phyloP scores from a whole-genome alignment of 2,113 vertebrate genomes.

The Melanostigma gelatinosum region DNA sequence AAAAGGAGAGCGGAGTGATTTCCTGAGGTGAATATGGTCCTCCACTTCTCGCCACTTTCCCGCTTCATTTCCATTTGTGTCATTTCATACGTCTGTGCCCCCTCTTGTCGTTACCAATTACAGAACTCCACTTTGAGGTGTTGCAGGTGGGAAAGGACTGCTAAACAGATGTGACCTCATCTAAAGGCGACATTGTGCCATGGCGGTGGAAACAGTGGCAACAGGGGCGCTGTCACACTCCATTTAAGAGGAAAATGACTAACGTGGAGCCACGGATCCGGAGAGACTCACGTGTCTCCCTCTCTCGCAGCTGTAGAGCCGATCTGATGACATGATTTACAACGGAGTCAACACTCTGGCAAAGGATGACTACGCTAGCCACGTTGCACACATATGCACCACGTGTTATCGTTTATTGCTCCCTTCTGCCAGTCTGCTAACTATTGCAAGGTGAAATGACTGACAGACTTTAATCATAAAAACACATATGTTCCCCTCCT shows the following conservation, averaged over 20 bases:
- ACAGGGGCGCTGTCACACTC: slow-evolving; percentile 10
- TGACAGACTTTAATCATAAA: slow-evolving; percentile 47
- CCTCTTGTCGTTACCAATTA: neutral
- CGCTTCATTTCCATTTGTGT: slow-evolving; percentile 14
- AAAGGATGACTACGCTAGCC: slow-evolving; percentile 28
- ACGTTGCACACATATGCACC: slow-evolving; percentile 41
- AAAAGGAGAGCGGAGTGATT: slow-evolving; percentile 31
- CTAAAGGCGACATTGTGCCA: neutral
- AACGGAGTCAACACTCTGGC: slow-evolving; percentile 3
- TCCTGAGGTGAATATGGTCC: slow-evolving; percentile 21
- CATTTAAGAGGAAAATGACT: slow-evolving; percentile 29
- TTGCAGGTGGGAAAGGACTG: slow-evolving; percentile 5
- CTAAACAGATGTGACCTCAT: slow-evolving; percentile 24
- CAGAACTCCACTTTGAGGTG: neutral
- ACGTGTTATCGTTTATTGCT: slow-evolving; percentile 50
- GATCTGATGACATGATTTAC: slow-evolving; percentile 58
- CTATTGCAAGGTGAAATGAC: slow-evolving; percentile 39
- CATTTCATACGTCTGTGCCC: neutral
- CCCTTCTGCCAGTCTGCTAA: slow-evolving; percentile 36
- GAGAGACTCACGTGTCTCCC: slow-evolving; percentile 26
- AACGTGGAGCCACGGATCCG: neutral
- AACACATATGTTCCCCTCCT: slow-evolving; percentile 27
- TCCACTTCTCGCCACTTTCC: slow-evolving; percentile 30
- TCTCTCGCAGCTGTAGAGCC: slow-evolving; percentile 17
- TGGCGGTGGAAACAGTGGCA: slow-evolving; percentile 19